A percentile compares a stretch with the other conserved stretches of the same genome.
phyloP scores from a whole-genome alignment of 2,888 invertebrate species.

The Drosophila merina region DNA sequence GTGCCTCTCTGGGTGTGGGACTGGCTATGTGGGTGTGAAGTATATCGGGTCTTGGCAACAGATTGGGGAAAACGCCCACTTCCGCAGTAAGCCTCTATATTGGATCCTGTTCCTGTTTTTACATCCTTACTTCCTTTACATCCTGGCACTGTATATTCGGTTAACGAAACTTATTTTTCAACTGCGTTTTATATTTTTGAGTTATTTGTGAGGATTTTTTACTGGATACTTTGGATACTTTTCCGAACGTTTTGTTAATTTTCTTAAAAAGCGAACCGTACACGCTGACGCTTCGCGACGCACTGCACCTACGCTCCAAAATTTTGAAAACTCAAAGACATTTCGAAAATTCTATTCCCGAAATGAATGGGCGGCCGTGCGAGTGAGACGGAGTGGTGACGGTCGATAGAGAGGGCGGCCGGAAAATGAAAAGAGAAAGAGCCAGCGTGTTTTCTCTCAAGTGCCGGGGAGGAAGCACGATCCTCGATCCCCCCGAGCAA shows the following conservation, averaged over 20 bases:
- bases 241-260: conserved; percentile 8
- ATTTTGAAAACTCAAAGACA: conserved; percentile 77
- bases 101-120: conserved; percentile 10
- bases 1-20: not conserved
- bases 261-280: conserved; percentile 49
- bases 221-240: conserved; percentile 7
- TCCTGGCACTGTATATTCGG: conserved; percentile 7
- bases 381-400: conserved; percentile 35
- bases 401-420: conserved; percentile 50
- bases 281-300: conserved; percentile 82
- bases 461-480: conserved; percentile 52
- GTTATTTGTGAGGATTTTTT: conserved; percentile 11
- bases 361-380: conserved; percentile 41
- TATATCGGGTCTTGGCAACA: conserved; percentile 62
- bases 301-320: conserved; percentile 84
- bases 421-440: conserved; percentile 46
- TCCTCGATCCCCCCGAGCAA: conserved; percentile 6
- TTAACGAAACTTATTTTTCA: not conserved
- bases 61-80: conserved; percentile 59
- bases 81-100: conserved; percentile 42
- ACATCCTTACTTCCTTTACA: not conserved
- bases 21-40: conserved; percentile 15
- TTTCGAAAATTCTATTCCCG: conserved; percentile 70
- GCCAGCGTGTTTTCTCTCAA: conserved; percentile 53
- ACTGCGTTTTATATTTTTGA: not conserved